Conservation (phyloP, 92 coral and sea anemone genomes). For the Porites divaricata region DNA sequence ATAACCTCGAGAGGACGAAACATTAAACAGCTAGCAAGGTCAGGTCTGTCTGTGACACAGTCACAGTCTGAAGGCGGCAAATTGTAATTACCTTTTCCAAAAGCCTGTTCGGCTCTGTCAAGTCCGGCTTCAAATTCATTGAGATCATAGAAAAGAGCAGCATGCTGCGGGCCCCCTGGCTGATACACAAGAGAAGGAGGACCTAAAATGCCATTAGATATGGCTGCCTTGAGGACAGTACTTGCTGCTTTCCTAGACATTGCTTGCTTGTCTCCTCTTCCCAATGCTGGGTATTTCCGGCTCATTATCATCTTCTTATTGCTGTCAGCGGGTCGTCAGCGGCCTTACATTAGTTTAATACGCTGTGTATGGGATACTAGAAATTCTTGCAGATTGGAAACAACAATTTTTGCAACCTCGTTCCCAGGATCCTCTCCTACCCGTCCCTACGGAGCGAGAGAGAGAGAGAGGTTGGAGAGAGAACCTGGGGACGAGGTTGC, state of each 20-base stretch:
- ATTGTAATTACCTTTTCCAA: slow-evolving; percentile 71
- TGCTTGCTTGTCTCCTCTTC: not conserved
- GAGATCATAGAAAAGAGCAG: slow-evolving; percentile 88
- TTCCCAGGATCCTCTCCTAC: too few relatives aligned
- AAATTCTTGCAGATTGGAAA: not conserved
- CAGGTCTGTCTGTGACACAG: not conserved
- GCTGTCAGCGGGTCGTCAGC: not conserved
- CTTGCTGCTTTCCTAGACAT: slow-evolving; percentile 87
- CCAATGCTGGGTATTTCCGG: too few relatives aligned
- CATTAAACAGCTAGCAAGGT: too few relatives aligned
- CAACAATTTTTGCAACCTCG: too few relatives aligned
- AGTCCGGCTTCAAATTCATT: slow-evolving; percentile 84
- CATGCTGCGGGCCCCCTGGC: slow-evolving; percentile 73
- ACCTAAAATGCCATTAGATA: slow-evolving; percentile 70
- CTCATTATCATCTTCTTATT: too few relatives aligned
- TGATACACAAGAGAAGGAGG: slow-evolving; percentile 56
- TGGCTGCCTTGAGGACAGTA: slow-evolving; percentile 69
- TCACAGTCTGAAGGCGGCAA: not conserved
- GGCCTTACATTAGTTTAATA: not conserved
- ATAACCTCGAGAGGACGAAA: too few relatives aligned
- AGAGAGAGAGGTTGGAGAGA: too few relatives aligned
- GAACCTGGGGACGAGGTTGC: too few relatives aligned
- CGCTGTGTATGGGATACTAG: not conserved
- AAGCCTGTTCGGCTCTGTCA: slow-evolving; percentile 73
- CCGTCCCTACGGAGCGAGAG: too few relatives aligned